phyloP scores from a whole-genome alignment of 1,140 invertebrate genomes.

The Procambarus clarkii region DNA sequence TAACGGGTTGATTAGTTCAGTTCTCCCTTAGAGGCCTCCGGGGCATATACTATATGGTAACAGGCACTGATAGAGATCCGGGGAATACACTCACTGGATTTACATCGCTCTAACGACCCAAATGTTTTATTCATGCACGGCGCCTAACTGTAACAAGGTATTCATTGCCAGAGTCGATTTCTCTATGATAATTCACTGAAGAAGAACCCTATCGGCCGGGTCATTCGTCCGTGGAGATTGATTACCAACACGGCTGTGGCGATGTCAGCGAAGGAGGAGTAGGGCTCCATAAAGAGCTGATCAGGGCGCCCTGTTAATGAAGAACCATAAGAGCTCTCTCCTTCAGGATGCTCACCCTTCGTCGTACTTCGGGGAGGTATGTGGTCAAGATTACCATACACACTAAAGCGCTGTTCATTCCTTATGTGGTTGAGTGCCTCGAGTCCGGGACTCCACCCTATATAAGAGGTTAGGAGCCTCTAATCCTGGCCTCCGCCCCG shows the following conservation, averaged over 20 bases:
- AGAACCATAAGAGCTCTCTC: not conserved
- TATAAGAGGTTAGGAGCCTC: too few species aligned
- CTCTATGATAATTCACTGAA: not conserved
- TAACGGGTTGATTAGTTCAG: not conserved
- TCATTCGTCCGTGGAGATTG: not conserved
- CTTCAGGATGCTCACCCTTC: not conserved
- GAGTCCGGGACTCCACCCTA: too few species aligned
- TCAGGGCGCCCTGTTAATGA: not conserved
- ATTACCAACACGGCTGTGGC: not conserved
- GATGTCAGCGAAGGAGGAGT: not conserved
- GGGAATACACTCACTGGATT: not conserved
- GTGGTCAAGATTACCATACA: not conserved
- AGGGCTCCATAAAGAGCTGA: not conserved
- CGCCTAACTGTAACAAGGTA: not conserved
- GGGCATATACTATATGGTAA: not conserved
- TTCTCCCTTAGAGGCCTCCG: not conserved
- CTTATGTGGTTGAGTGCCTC: not conserved
- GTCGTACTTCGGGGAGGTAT: not conserved
- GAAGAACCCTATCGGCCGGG: not conserved
- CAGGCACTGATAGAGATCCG: not conserved
- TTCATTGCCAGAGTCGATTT: not conserved
- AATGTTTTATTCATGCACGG: conserved; percentile 23
- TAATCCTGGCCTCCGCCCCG: too few species aligned
- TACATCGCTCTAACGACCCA: not conserved
- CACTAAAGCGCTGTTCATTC: not conserved